Conservation (phyloP, 2,797 vertebrate species). For the Bucorvus abyssinicus region DNA sequence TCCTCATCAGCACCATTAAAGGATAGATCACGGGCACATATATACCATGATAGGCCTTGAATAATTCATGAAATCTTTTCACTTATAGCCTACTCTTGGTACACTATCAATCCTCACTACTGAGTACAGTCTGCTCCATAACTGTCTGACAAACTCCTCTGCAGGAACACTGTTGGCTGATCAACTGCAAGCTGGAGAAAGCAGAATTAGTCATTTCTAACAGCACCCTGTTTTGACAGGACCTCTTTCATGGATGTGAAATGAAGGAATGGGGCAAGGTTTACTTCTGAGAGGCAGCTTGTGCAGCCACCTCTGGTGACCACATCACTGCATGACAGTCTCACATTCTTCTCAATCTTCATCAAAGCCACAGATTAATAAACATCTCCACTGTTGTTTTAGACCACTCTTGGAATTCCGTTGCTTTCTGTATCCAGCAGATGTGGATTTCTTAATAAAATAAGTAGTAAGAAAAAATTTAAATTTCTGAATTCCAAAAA, state of each 20-base stretch:
- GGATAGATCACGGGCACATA: neutral
- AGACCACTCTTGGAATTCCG: neutral
- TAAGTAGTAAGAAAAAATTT: neutral
- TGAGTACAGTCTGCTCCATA: fast-evolving
- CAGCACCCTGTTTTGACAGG: neutral
- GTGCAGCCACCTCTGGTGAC: neutral
- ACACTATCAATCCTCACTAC: neutral
- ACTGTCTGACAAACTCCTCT: neutral
- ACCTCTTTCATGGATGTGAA: neutral
- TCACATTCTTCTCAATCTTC: neutral
- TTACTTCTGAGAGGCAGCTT: neutral
- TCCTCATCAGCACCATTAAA: neutral
- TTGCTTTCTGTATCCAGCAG: neutral
- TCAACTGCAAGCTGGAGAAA: neutral
- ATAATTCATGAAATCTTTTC: neutral
- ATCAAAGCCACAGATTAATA: neutral
- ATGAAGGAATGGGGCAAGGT: neutral
- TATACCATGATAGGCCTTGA: neutral
- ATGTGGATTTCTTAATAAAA: neutral
- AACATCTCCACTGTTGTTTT: neutral
- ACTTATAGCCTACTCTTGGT: neutral
- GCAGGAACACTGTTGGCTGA: neutral
- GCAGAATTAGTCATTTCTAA: neutral
- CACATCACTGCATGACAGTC: too few species aligned
- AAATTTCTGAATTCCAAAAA: neutral